Evolutionary conservation across 2,888 invertebrate species (phyloP), one percentile per base, ranked within the genome.

Genomic region (Mythimna vitellina): DNA sequence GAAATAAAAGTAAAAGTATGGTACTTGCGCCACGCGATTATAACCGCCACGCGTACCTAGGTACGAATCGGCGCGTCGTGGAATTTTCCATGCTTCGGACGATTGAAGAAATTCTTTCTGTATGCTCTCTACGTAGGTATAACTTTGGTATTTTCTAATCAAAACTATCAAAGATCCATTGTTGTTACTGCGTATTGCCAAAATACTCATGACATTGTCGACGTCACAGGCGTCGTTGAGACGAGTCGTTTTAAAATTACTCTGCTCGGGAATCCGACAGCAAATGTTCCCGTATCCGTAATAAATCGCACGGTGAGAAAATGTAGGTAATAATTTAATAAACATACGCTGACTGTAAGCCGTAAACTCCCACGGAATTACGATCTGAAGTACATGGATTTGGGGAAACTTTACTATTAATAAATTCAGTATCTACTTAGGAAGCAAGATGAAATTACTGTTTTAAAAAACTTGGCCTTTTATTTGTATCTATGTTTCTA

Each of bases 211-310:
- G 90, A 89, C 88, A 88, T 88, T 87, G 87, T 73, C 60, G 73
- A 86, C 90, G 92, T 90, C 90, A 92, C 88, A 84, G 90, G 92
- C 91, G 92, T 83, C 92, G 83, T 25, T 61, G 83, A 85, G 90
- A 82, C 91, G 90, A 86, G 87, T 75, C 77, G 84, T 86, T 89
- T 90, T 91, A 92, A 91, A 92, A 89, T 91, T 89, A 91, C 88
- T 84, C 65, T 85, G 86, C 87, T 76, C 86, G 78, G 86, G 87
- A 87, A 89, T 88, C 75, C 83, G 70, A 84, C 83, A 77, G 79
- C 73, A 80, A 86, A 81, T 80, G 76, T 78, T 76, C 78, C 81
- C 72, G 85, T 88, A 80, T 87, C 86, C 88, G 83, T 76, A 68
- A 74, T 75, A 66, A 60, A 53, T 78, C 70, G 65, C 54, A 81